Conservation (phyloP, 2,113 vertebrate species). For the Piaya cayana region DNA sequence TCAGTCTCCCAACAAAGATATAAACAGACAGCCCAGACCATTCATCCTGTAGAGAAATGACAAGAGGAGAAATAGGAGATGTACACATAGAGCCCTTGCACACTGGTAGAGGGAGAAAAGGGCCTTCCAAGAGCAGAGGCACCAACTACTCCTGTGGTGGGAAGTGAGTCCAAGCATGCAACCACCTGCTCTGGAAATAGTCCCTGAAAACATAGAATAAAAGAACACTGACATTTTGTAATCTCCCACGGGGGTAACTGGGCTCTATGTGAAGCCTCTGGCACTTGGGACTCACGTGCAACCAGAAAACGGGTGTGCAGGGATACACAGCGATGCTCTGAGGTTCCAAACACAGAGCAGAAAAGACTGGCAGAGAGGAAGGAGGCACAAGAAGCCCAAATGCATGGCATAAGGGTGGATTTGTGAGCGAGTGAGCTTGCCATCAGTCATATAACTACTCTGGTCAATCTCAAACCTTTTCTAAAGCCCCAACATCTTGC, state of each 20-base stretch:
- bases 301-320: neutral
- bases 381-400: neutral
- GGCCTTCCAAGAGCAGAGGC: neutral
- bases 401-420: neutral
- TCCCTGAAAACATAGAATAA: neutral
- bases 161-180: neutral
- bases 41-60: neutral
- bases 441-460: neutral
- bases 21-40: neutral
- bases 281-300: no score
- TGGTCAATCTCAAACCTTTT: neutral
- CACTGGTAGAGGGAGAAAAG: neutral
- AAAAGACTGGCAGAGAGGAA: neutral
- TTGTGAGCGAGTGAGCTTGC: rapidly evolving
- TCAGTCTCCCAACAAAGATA: neutral
- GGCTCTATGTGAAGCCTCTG: neutral
- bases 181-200: neutral
- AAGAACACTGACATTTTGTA: neutral
- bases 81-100: neutral
- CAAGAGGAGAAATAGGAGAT: neutral
- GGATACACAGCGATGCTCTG: neutral
- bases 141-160: neutral
- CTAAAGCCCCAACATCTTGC: neutral
- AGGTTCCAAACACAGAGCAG: neutral
- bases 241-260: neutral